phyloP scores from a whole-genome alignment of 92 coral and sea anemone genomes.

The Virgularia gustaviana region DNA sequence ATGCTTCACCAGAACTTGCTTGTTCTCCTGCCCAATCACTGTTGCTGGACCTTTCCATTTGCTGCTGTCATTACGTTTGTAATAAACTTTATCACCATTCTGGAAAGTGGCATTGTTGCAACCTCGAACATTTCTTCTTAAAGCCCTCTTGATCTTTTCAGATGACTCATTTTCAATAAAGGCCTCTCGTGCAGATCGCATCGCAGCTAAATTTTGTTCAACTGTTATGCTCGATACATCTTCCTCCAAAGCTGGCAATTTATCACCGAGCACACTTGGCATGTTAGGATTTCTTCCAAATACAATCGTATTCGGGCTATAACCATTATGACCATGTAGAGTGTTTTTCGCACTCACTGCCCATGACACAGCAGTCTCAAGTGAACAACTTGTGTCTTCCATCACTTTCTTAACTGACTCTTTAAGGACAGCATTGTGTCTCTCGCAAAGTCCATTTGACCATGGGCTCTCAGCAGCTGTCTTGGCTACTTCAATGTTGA shows the following conservation, averaged over 20 bases:
- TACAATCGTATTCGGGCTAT: slow-evolving; percentile 7
- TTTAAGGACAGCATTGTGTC: slow-evolving; percentile 10
- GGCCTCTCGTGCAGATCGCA: slow-evolving; percentile 12
- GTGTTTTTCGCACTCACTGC: slow-evolving; percentile 20
- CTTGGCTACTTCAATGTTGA: slow-evolving; percentile 8
- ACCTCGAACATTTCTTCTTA: not conserved
- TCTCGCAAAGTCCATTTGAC: slow-evolving; percentile 25
- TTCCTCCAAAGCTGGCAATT: slow-evolving; percentile 15
- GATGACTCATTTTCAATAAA: slow-evolving; percentile 16
- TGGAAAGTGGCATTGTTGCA: not conserved
- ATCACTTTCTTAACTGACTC: slow-evolving; percentile 8
- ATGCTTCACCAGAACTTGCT: slow-evolving; percentile 4
- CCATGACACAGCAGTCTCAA: slow-evolving; percentile 13
- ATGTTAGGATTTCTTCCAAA: slow-evolving; percentile 28
- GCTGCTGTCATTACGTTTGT: slow-evolving; percentile 3
- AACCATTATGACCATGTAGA: slow-evolving; percentile 11
- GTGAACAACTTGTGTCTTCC: not conserved
- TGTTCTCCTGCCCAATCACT: slow-evolving; percentile 6
- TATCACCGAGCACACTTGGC: slow-evolving; percentile 2
- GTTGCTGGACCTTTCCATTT: slow-evolving; percentile 4
- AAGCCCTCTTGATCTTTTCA: slow-evolving; percentile 18
- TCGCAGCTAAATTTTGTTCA: not conserved
- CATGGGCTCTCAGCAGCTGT: slow-evolving; percentile 25
- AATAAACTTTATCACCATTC: not conserved
- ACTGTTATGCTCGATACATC: not conserved